A percentile compares a stretch with the other conserved stretches of the same genome.
These are phyloP conservation scores for Ectropis grisescens DNA, from an alignment of 1,140 invertebrate genomes.

Conservation along the genomic window DNA sequence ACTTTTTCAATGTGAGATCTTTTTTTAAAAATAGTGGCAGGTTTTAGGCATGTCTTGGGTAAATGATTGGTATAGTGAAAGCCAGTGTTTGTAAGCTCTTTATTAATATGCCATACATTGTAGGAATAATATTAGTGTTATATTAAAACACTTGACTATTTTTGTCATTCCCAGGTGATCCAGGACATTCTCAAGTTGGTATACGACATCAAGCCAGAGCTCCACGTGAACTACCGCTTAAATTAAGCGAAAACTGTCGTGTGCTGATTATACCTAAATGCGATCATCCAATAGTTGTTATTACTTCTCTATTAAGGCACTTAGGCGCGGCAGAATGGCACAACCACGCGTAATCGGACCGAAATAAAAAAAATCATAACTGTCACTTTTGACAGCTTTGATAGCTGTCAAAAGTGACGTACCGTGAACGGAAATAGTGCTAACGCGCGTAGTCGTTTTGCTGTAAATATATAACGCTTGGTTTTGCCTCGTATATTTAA, in stretches of 20 bases:
- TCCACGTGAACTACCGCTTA: slow-evolving; percentile 86
- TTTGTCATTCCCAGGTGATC: slow-evolving; percentile 76
- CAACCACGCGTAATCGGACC: no score
- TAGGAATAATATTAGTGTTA: no score
- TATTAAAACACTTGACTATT: slow-evolving; percentile 1
- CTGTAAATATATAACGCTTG: slow-evolving; percentile 52
- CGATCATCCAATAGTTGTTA: slow-evolving; percentile 37
- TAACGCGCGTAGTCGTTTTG: slow-evolving; percentile 1
- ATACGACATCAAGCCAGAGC: slow-evolving; percentile 90
- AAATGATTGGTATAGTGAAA: no score
- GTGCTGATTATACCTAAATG: slow-evolving; percentile 29
- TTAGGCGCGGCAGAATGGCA: slow-evolving; percentile 10
- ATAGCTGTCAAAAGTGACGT: no score
- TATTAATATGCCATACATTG: no score
- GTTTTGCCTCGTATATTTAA: slow-evolving; percentile 31
- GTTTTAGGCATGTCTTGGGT: no score
- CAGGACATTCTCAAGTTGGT: slow-evolving; percentile 85
- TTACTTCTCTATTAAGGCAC: slow-evolving; percentile 33
- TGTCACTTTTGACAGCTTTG: slow-evolving; percentile 8
- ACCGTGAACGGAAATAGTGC: no score
- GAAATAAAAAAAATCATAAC: neutral
- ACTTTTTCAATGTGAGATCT: no score
- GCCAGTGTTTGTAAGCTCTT: no score
- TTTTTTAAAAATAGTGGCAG: no score
- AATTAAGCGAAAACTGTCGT: slow-evolving; percentile 25